A percentile compares a stretch with the other conserved stretches of the same genome.
These are phyloP conservation scores for Rhadinocentrus ornatus DNA, from an alignment of 2,797 vertebrate species.

Conservation along the genomic window DNA sequence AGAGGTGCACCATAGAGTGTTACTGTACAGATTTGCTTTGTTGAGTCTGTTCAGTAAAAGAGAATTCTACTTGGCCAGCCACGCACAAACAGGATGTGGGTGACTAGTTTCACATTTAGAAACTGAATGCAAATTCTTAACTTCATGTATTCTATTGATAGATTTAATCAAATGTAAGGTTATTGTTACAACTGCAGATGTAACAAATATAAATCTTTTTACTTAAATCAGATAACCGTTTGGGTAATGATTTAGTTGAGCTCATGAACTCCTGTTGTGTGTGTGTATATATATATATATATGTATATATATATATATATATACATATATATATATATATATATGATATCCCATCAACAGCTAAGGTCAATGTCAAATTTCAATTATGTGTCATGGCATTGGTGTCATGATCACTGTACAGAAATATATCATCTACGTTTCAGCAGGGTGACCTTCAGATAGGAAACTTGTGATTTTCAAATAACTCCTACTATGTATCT, in stretches of 20 bases:
- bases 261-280: not conserved
- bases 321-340: no score
- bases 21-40: constrained; percentile 5
- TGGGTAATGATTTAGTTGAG: not conserved
- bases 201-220: not conserved
- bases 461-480: not conserved
- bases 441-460: not conserved
- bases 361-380: no score
- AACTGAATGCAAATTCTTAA: not conserved
- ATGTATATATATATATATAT: no score
- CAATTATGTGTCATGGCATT: no score
- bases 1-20: not conserved
- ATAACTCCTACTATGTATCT: not conserved
- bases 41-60: not conserved
- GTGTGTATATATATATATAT: not conserved
- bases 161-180: not conserved
- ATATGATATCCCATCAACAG: no score
- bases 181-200: not conserved
- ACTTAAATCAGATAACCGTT: not conserved
- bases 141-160: not conserved
- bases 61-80: not conserved
- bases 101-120: constrained; percentile 6
- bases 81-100: constrained; percentile 76
- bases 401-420: no score
- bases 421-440: not conserved